These are phyloP conservation scores for Bugula neritina DNA, from an alignment of 2,888 invertebrate species.

Conservation along the genomic window DNA sequence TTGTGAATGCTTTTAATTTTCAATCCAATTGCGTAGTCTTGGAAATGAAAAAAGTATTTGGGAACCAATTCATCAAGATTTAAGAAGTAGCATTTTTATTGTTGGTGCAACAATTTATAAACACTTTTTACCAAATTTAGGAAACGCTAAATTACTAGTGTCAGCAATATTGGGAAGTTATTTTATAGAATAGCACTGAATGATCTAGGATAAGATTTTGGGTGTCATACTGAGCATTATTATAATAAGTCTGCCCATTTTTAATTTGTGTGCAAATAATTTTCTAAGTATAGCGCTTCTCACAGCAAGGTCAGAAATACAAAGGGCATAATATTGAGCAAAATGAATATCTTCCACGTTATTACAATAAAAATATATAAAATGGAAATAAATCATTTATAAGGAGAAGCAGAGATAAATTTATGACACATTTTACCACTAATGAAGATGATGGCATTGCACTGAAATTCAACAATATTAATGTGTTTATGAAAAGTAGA, in stretches of 20 bases:
- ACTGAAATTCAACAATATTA: not conserved
- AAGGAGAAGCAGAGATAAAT: not conserved
- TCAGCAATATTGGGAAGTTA: not conserved
- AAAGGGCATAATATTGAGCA: not conserved
- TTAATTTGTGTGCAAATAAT: not conserved
- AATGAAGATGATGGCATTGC: conserved; percentile 9
- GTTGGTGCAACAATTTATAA: too few relatives aligned
- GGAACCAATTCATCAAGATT: too few relatives aligned
- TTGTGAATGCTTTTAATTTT: too few relatives aligned
- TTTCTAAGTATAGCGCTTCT: not conserved
- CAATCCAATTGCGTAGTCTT: too few relatives aligned
- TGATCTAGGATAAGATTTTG: not conserved
- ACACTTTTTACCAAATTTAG: not conserved
- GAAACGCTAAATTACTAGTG: not conserved
- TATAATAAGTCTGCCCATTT: not conserved
- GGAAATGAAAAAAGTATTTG: too few relatives aligned
- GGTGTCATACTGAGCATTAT: not conserved
- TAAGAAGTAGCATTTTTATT: too few relatives aligned
- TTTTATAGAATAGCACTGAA: not conserved
- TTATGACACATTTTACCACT: conserved; percentile 10
- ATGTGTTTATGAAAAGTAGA: conserved; percentile 23
- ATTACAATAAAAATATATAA: not conserved
- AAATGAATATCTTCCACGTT: not conserved
- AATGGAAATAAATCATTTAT: not conserved
- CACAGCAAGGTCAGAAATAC: not conserved